A percentile compares a stretch with the other conserved stretches of the same genome.
Conservation (phyloP, 2,113 vertebrate genomes). For the Todiramphus chloris region DNA sequence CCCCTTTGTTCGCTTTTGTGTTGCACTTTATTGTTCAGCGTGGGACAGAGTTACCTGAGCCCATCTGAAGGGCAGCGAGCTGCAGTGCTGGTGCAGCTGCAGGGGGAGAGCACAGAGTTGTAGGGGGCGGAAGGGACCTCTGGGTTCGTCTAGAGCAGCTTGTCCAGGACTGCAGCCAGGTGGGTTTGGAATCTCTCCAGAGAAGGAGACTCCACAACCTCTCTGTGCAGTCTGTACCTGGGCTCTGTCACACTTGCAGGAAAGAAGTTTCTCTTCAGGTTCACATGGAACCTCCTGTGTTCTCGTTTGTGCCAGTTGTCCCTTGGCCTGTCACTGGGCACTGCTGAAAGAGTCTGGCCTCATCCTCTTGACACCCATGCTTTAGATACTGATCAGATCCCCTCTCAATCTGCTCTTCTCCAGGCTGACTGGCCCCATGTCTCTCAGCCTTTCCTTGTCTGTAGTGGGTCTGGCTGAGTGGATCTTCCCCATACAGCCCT, state of each 20-base stretch:
- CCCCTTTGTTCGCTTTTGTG: not conserved
- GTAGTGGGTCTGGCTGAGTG: too few relatives aligned
- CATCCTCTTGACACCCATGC: not conserved
- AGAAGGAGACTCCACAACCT: not conserved
- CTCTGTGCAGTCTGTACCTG: not conserved
- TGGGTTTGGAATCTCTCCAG: not conserved
- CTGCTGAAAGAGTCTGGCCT: not conserved
- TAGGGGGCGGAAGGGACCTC: not conserved
- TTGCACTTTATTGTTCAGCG: not conserved
- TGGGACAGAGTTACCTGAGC: rapidly evolving
- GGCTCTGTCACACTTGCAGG: not conserved
- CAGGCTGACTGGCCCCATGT: not conserved
- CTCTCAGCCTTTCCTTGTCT: not conserved
- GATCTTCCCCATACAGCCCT: too few relatives aligned
- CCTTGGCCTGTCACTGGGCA: not conserved
- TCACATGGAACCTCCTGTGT: not conserved
- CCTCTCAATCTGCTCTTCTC: not conserved
- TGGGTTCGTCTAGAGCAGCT: not conserved
- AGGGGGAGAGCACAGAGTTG: not conserved
- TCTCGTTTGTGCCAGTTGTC: not conserved
- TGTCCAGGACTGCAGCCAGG: not conserved
- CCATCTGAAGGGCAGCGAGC: not conserved
- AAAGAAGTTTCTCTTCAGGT: not conserved
- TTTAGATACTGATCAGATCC: not conserved
- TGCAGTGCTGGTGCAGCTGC: rapidly evolving